These are phyloP conservation scores for Ferdinandea cuprea DNA, from an alignment of 2,888 invertebrate genomes.

Conservation along the genomic window DNA sequence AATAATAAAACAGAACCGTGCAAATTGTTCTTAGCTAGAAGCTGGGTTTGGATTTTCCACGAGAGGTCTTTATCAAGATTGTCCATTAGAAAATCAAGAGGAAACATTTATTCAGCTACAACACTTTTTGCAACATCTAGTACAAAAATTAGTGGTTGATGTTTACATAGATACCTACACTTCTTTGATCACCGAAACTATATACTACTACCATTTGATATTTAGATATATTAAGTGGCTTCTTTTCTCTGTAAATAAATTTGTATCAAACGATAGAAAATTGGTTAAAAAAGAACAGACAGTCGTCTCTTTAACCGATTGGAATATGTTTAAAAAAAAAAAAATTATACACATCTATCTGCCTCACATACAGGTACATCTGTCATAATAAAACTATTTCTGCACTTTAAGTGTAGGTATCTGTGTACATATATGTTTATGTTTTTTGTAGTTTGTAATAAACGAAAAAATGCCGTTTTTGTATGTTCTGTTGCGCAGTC, in stretches of 20 bases:
- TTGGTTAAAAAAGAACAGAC: constrained; percentile 13
- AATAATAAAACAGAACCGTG: too few relatives aligned
- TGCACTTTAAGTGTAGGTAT: constrained; percentile 23
- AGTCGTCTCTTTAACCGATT: background rate
- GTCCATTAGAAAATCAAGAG: constrained; percentile 57
- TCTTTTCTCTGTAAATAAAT: constrained; percentile 49
- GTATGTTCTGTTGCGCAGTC: constrained; percentile 75
- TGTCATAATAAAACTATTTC: constrained; percentile 70
- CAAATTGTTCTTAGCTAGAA: too few relatives aligned
- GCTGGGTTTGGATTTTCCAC: constrained; percentile 10
- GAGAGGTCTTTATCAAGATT: constrained; percentile 62
- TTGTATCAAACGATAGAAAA: constrained; percentile 38
- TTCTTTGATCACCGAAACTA: constrained; percentile 78
- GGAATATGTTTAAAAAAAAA: constrained; percentile 18
- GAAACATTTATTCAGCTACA: constrained; percentile 39
- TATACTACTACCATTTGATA: constrained; percentile 62
- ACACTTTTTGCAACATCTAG: constrained; percentile 21
- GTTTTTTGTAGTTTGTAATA: background rate
- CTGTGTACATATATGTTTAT: constrained; percentile 3
- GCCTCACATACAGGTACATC: constrained; percentile 75
- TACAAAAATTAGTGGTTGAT: constrained; percentile 78
- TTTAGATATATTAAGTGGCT: constrained; percentile 46
- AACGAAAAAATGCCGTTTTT: constrained; percentile 79
- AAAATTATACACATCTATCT: constrained; percentile 74
- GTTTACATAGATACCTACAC: constrained; percentile 82